Evolutionary conservation across 2,113 vertebrate species (phyloP), one percentile per base, ranked within the genome.

Genomic region (Arothron firmamentum): DNA sequence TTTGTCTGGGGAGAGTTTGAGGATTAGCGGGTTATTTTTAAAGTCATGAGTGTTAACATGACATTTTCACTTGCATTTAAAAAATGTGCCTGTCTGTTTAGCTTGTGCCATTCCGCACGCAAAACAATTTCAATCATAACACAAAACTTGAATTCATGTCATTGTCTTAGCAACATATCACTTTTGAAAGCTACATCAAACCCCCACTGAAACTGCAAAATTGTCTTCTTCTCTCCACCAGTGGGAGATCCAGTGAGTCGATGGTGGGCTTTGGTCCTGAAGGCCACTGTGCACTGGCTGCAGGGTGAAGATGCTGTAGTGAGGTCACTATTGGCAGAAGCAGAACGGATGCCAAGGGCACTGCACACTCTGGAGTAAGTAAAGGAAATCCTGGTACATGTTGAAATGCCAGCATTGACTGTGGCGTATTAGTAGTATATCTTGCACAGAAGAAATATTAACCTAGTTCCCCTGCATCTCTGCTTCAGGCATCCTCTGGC

Each of bases 211-310:
- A 8, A 20, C 51, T 23, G 5, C 42, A 20, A 43, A 6, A 12
- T 52, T n/a, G 17, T 2, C 23, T 31, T 48, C 2, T 17, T 14
- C 46, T 62, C 63, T 41, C 9, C 23, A 60, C 2, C 74, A 98
- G 96, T 94, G 53, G 91, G 93, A 0, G 97, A 99, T 4, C 53
- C 94, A 38, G 89, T 98, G 85, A 95, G 96, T 79, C 91, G 94
- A 0, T 99, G 97, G 97, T 99, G 97, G 97, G 92, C 94, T 2
- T 85, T 92, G 11, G 93, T 95, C 0, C 87, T 98, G 64, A 92
- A 93, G 4, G 91, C 96, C 48, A 92, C 91, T 0, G 87, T 96
- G 15, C 70, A 92, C 67, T 98, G 96, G 97, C 92, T 98, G 69
- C 91, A 92, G 80, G 96, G 95, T 3, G 95, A 98, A 0, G 96